phyloP scores from a whole-genome alignment of 2,113 vertebrate species.

The Mastomys natalensis region DNA sequence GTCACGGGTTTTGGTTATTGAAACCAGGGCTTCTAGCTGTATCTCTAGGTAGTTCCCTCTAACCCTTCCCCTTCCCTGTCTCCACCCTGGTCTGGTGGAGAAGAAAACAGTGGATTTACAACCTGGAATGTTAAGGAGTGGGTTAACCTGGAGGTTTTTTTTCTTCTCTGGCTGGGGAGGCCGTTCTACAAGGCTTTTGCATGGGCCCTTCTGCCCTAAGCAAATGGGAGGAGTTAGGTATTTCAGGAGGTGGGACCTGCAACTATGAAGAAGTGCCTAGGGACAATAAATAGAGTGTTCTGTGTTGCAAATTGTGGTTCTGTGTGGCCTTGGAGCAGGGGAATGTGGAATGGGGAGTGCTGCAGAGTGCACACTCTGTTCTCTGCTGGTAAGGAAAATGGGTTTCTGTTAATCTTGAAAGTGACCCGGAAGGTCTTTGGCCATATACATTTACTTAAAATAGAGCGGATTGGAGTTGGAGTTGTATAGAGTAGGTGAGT shows the following conservation, averaged over 20 bases:
- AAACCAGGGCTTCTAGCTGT: not conserved
- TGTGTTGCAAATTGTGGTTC: constrained; percentile 69
- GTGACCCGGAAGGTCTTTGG: constrained; percentile 38
- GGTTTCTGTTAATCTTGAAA: not conserved
- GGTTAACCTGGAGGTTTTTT: constrained; percentile 40
- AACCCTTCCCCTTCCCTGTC: not conserved
- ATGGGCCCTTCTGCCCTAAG: not conserved
- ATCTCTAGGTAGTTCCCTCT: not conserved
- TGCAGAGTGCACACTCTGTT: not conserved
- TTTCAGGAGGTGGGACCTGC: constrained; percentile 51
- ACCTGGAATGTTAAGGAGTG: not conserved
- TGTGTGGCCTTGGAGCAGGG: not conserved
- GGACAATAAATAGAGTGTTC: constrained; percentile 65
- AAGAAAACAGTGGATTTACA: not conserved
- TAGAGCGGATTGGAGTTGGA: not conserved
- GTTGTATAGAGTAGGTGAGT: not conserved
- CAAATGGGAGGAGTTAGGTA: constrained; percentile 45
- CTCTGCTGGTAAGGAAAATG: not conserved
- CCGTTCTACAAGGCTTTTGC: not conserved
- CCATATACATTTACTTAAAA: not conserved
- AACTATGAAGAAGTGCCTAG: constrained; percentile 33
- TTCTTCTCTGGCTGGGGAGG: not conserved
- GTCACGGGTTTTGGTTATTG: too few relatives aligned
- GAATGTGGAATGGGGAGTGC: not conserved
- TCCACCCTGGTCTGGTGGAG: constrained; percentile 47